phyloP scores from a whole-genome alignment of 2,113 vertebrate genomes.

The Puffinus mauretanicus region DNA sequence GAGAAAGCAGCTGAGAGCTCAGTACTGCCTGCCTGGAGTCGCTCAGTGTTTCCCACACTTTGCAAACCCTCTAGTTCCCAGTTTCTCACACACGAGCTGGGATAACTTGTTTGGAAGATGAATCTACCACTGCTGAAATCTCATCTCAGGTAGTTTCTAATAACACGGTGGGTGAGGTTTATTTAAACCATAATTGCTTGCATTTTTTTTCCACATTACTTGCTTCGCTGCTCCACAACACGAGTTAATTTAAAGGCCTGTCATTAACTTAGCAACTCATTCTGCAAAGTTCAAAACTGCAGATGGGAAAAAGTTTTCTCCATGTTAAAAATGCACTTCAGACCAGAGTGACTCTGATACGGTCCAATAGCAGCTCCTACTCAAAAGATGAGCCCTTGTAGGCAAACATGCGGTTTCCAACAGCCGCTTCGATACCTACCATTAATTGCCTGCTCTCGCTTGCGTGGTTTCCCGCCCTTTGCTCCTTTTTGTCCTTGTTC shows the following conservation, averaged over 20 bases:
- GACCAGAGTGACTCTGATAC: background rate
- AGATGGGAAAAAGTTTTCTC: background rate
- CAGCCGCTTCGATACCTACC: constrained; percentile 54
- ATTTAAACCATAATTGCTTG: background rate
- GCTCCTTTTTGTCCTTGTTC: constrained; percentile 54
- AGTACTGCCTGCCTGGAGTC: background rate
- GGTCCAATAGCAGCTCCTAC: background rate
- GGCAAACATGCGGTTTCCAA: constrained; percentile 27
- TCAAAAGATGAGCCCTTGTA: background rate
- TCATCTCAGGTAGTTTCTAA: constrained; percentile 22
- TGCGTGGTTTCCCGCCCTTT: constrained; percentile 58
- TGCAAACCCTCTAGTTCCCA: background rate
- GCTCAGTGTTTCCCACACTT: background rate
- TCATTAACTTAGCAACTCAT: background rate
- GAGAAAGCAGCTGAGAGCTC: background rate
- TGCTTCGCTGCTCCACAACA: background rate
- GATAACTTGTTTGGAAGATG: background rate
- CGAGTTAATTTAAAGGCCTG: background rate
- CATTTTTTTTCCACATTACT: background rate
- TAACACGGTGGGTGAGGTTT: background rate
- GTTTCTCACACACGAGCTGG: background rate
- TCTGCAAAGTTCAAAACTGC: background rate
- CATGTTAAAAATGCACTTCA: background rate
- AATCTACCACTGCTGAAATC: background rate
- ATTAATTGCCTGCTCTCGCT: constrained; percentile 60